A percentile compares a stretch with the other conserved stretches of the same genome.
These are phyloP conservation scores for Macrotis lagotis DNA, from an alignment of 2,113 vertebrate species.

Conservation along the genomic window DNA sequence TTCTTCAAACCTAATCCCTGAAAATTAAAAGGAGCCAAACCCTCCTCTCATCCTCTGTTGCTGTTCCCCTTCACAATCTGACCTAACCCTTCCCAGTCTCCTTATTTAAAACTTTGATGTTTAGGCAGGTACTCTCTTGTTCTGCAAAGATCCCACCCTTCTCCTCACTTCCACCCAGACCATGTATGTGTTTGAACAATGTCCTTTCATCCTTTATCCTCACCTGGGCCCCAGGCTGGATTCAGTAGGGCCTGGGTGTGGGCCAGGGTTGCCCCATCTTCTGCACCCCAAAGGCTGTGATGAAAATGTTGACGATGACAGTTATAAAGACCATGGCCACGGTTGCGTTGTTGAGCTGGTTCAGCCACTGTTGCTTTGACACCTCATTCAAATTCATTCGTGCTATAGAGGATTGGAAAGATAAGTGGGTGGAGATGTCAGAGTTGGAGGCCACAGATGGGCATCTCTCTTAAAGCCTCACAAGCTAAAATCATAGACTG, in stretches of 20 bases:
- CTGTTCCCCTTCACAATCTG: background rate
- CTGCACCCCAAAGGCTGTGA: slow-evolving; percentile 92
- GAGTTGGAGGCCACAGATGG: background rate
- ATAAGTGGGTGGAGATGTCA: background rate
- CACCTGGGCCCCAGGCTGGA: slow-evolving; percentile 56
- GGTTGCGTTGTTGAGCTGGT: slow-evolving; percentile 88
- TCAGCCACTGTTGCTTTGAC: slow-evolving; percentile 87
- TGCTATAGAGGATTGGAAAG: slow-evolving; percentile 78
- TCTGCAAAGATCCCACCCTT: background rate
- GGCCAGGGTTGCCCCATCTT: slow-evolving; percentile 85
- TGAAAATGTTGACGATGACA: slow-evolving; percentile 92
- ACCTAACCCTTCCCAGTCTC: background rate
- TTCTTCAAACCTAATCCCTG: background rate
- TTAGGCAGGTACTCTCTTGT: background rate
- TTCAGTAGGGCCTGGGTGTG: slow-evolving; percentile 75
- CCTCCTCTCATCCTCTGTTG: background rate
- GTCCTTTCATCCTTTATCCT: slow-evolving; percentile 28
- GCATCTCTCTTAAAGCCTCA: background rate
- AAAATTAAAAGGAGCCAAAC: background rate
- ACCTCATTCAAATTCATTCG: slow-evolving; percentile 90
- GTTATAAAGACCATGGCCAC: slow-evolving; percentile 90
- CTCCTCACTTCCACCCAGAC: background rate
- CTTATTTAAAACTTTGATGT: background rate
- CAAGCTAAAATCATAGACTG: background rate
- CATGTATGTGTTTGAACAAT: background rate